Percentiles rank a stretch among this genome's conserved stretches.
phyloP scores from a whole-genome alignment of 2,797 vertebrate species.

The Phrynocephalus forsythii region DNA sequence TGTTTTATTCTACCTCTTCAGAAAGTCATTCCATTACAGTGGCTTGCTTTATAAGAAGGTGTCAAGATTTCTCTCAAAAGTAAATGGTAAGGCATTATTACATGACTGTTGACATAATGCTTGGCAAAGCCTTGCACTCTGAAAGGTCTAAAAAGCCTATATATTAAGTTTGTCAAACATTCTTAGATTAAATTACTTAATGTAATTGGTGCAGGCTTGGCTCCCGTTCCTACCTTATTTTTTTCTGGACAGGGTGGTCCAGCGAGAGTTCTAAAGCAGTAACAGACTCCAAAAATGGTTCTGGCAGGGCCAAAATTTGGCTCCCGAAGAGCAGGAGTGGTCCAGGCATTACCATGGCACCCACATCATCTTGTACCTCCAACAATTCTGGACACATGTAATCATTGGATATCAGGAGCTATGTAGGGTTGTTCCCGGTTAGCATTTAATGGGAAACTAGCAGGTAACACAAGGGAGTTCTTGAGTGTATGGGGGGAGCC shows the following conservation, averaged over 20 bases:
- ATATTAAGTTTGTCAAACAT: conserved; percentile 16
- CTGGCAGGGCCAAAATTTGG: not conserved
- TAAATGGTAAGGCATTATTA: conserved; percentile 30
- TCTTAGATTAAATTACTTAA: conserved; percentile 27
- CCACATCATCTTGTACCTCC: no score
- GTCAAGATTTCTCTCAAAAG: conserved; percentile 16
- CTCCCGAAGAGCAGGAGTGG: no score
- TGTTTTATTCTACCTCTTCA: conserved; percentile 24
- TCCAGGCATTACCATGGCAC: no score
- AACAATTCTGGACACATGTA: no score
- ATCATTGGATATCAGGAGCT: no score
- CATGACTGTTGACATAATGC: conserved; percentile 5
- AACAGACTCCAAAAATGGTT: not conserved
- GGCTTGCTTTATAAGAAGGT: not conserved
- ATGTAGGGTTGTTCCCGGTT: no score
- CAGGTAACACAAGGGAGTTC: no score
- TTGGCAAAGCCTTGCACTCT: not conserved
- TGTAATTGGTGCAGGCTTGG: not conserved
- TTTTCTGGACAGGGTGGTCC: not conserved
- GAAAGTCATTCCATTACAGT: conserved; percentile 23
- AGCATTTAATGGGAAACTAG: no score
- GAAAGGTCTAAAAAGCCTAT: conserved; percentile 1
- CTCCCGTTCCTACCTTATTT: not conserved
- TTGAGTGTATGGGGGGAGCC: no score
- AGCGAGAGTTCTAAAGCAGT: not conserved